Evolutionary conservation across 2,888 invertebrate genomes (phyloP).

Genomic region (Ophion costatus): DNA sequence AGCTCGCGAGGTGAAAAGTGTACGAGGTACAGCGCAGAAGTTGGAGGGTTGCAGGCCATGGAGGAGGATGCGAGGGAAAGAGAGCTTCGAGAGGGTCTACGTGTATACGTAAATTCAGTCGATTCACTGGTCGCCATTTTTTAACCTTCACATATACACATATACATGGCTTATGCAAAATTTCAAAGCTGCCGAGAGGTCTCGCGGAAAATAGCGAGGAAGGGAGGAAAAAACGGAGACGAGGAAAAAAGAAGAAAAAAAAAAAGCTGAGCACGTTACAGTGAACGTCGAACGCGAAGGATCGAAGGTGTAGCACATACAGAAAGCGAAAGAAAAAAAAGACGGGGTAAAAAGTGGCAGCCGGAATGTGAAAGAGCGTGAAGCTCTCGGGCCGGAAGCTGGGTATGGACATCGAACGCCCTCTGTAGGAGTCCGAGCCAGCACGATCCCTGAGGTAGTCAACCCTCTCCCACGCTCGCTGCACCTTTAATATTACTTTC

Average conservation of each 20-base stretch:
- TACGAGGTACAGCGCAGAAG: slow-evolving; percentile 1
- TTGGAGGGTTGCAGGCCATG: slow-evolving; percentile 6
- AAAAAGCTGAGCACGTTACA: slow-evolving; percentile 38
- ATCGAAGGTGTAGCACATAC: slow-evolving; percentile 47
- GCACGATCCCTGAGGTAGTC: slow-evolving; percentile 47
- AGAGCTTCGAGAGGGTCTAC: slow-evolving; percentile 51
- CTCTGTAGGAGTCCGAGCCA: slow-evolving; percentile 41
- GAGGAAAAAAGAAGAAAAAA: slow-evolving; percentile 14
- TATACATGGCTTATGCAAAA: slow-evolving; percentile 55
- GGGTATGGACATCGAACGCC: slow-evolving; percentile 56
- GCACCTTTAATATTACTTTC: slow-evolving; percentile 77
- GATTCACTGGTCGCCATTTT: slow-evolving; percentile 63
- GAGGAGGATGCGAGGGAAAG: not conserved
- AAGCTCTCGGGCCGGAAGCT: slow-evolving; percentile 56
- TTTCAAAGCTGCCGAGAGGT: slow-evolving; percentile 48
- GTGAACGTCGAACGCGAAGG: slow-evolving; percentile 48
- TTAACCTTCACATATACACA: slow-evolving; percentile 48
- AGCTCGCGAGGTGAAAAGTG: slow-evolving; percentile 28
- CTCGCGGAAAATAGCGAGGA: slow-evolving; percentile 32
- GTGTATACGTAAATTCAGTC: slow-evolving; percentile 54
- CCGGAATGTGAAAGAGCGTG: slow-evolving; percentile 33
- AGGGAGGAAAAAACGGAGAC: not conserved
- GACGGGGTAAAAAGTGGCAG: not conserved
- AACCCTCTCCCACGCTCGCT: slow-evolving; percentile 45
- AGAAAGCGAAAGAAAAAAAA: slow-evolving; percentile 38